Evolutionary conservation across 1,140 invertebrate genomes (phyloP), one percentile per base, ranked within the genome.

Genomic region (Prorops nasuta): DNA sequence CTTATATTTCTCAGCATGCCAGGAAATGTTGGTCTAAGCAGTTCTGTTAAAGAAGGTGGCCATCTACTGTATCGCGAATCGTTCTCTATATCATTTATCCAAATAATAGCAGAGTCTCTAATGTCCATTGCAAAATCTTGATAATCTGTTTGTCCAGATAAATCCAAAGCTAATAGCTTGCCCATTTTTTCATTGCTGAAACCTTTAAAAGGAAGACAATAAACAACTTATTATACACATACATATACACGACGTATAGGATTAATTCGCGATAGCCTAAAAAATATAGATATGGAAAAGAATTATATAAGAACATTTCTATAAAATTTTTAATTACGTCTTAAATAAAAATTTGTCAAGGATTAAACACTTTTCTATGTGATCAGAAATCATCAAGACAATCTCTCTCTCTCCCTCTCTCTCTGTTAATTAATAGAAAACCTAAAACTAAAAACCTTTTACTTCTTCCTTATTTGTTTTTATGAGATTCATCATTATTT

Each of bases 61-160:
- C 96, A 99, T 43, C 87, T 81, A 10, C 81, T 79, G 65, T 98
- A 98, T 34, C 78, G 74, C 36, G 84, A 81, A 79, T 99, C 96
- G 7, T 82, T 85, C 78, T 98, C 96, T 38, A 99, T 86, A 74
- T 99, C 92, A 72, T 99, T 99, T 3, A 98, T 79, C 87, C 93
- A 98, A 66, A 90, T 84, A 49, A 98, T 86, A 0, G 94, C 87
- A 1, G 90, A 86, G 74, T 98, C 95, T 54, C 94, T 81, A 35
- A 98, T 92, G 71, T 98, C 94, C 32, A 98, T 84, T 1, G 91
- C 93, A 78, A 95, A 97, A 51, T 94, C 89, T 53, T 86, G 85
- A 64, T 74, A 80, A 39, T 79, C 76, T 51, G 76, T 79, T 20
- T 67, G 79, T 63, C 58, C 54, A 34, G 79, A 83, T 40, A 96